Base-by-base conservation (phyloP, 2,797 vertebrate species). In the Helostoma temminkii region DNA sequence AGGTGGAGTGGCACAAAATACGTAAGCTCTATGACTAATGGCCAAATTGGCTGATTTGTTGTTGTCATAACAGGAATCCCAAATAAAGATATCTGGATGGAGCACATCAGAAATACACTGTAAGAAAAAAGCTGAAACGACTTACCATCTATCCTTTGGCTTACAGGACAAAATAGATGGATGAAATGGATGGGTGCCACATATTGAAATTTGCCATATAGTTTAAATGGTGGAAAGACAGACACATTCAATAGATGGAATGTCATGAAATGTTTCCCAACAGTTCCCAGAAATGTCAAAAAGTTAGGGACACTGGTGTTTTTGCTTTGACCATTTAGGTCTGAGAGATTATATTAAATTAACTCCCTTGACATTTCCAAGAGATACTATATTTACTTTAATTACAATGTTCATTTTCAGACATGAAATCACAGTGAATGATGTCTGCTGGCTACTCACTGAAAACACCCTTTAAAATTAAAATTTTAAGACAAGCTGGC, bases 71-170 rank as follows among this genome's bases (percentile, higher is more conserved):
- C 24, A 74, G 45, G n/a, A 21, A 54, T 19, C 25, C 54, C 46
- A 76, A 71, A 78, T 36, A 63, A 59, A 76, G 24, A 42, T 45
- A 71, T 56, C 21, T 67, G 55, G 56, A 82, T 24, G 8, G 53
- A 58, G 54, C 8, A 43, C 24, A 64, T 69, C 25, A 62, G 61
- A 82, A 80, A 74, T 22, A 72, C 22, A 30, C 2, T 52, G 55
- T 37, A 80, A 78, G 49, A 82, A 84, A n/a, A 90, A 77, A 59
- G 70, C 64, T 48, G 63, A 77, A 81, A 60, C 53, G 65, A 93
- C 91, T 93, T 91, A 92, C 91, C 91, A 59, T 78, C 74, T 62
- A 37, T 88, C 78, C 81, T 74, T 74, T 66, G 73, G 82, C 56
- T 76, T 81, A 90, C 39, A 86, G 55, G 84, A 61, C 46, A 60